Evolutionary conservation across 2,113 vertebrate species (phyloP).

Genomic region (Phyllopteryx taeniolatus): DNA sequence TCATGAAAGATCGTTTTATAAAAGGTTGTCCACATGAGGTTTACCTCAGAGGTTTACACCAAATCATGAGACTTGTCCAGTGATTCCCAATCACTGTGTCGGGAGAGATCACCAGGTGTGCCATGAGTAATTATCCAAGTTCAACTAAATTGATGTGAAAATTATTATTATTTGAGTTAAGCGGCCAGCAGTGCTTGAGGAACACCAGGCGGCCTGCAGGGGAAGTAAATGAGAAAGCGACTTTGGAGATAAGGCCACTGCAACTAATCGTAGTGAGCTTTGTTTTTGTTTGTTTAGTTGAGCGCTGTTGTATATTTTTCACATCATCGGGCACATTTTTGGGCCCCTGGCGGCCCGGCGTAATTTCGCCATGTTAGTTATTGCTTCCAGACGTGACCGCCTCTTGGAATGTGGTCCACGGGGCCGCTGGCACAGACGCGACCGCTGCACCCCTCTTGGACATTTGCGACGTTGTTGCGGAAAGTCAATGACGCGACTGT

Average conservation of each 20-base stretch:
- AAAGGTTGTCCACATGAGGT: too few relatives aligned
- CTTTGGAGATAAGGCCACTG: neutral
- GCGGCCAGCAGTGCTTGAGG: too few relatives aligned
- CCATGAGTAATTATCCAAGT: too few relatives aligned
- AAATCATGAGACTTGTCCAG: too few relatives aligned
- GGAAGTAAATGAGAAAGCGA: too few relatives aligned
- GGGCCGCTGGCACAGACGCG: conserved; percentile 23
- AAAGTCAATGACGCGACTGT: conserved; percentile 69
- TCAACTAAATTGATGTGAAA: too few relatives aligned
- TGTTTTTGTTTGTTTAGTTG: conserved; percentile 45
- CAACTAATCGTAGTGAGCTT: neutral
- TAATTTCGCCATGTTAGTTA: conserved; percentile 57
- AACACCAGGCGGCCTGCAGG: too few relatives aligned
- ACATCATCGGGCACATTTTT: conserved; percentile 50
- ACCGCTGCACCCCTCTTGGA: neutral
- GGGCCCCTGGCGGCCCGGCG: conserved; percentile 18
- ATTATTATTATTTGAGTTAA: too few relatives aligned
- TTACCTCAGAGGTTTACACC: too few relatives aligned
- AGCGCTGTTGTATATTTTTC: conserved; percentile 52
- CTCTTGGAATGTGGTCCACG: conserved; percentile 36
- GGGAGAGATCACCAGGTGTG: too few relatives aligned
- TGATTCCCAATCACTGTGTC: too few relatives aligned
- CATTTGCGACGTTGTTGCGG: conserved; percentile 42
- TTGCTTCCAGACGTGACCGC: conserved; percentile 22
- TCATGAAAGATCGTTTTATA: too few relatives aligned